Evolutionary conservation across 2,113 vertebrate species (phyloP), one percentile per base, ranked within the genome.

Genomic region (Balaenoptera acutorostrata): DNA sequence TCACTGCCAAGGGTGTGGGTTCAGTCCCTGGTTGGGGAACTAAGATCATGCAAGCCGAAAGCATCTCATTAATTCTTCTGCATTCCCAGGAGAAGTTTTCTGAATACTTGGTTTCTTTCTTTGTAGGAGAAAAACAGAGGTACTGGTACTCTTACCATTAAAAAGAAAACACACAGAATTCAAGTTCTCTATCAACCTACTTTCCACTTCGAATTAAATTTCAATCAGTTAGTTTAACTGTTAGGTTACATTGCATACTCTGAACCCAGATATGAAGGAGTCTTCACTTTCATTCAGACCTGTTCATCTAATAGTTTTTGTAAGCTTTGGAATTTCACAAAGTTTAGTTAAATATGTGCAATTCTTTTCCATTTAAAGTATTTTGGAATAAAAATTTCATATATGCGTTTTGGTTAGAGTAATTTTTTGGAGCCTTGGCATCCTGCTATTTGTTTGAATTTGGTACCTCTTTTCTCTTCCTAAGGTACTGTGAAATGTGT

Each of bases 121-220:
- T 49, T 83, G 1, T 88, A 39, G 77, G 66, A 82, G 39, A 69
- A 88, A 94, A 92, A 36, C 63, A 29, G 68, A 96, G 52, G 21
- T 82, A 63, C 29, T 80, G 3, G 31, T 85, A 15, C 61, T 66
- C 57, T 84, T 88, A 49, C 29, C 52, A 88, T 94, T 90, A 87
- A 57, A 63, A 49, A 59, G 27, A 85, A 49, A 72, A 49, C 64
- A 94, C 17, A 63, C 36, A 78, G n/a, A 39, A 74, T 44, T 88
- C 39, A 20, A n/a, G 4, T 82, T 95, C 59, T 88, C 18, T 64
- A 11, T 85, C 39, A 78, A 8, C n/a, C 41, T 66, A 17, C 69
- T 94, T 97, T 93, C n/a, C 11, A 72, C 15, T 86, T 93, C 17
- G 57, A 69, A 85, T 86, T 71, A 90, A 71, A 36, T 97, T 84